Conservation (phyloP, 2,113 vertebrate genomes). For the Dasypus novemcinctus region DNA sequence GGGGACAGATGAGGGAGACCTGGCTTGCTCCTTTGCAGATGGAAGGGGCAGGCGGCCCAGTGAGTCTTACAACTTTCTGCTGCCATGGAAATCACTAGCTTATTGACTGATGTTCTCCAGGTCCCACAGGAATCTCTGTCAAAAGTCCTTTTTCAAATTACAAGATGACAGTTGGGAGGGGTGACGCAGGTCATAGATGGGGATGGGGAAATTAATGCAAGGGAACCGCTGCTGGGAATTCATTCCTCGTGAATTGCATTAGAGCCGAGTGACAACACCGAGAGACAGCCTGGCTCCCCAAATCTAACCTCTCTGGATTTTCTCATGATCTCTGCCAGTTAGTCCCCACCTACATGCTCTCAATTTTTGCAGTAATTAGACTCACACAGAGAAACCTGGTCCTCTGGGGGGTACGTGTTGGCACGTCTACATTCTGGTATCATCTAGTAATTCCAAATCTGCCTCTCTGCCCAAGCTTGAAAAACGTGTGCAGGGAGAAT, state of each 20-base stretch:
- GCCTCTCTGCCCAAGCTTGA: neutral
- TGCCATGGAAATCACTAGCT: neutral
- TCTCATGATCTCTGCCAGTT: neutral
- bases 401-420: neutral
- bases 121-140: neutral
- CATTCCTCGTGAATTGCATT: neutral
- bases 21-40: neutral
- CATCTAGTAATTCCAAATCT: neutral
- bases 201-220: neutral
- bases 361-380: neutral
- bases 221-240: neutral
- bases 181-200: neutral
- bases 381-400: neutral
- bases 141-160: constrained; percentile 3
- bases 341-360: neutral
- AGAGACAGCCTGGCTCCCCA: neutral
- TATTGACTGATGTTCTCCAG: neutral
- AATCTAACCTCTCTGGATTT: neutral
- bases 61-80: constrained; percentile 20
- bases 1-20: neutral
- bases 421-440: neutral
- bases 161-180: neutral
- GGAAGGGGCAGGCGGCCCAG: neutral
- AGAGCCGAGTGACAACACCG: neutral
- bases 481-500: neutral